Evolutionary conservation across 2,797 vertebrate species (phyloP).

Genomic region (Tapirus indicus): DNA sequence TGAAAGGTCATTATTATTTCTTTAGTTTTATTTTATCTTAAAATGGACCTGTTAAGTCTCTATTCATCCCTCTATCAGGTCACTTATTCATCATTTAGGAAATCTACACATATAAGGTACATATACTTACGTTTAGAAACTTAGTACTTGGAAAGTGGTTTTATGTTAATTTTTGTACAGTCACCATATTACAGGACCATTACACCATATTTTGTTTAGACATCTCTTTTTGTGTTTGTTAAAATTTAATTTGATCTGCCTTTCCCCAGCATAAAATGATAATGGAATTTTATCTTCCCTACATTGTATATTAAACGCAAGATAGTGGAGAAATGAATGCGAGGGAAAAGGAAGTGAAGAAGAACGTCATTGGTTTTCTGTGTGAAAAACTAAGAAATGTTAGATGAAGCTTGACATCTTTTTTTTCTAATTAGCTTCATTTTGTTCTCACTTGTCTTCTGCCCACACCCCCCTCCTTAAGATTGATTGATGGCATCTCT

Average conservation of each 20-base stretch:
- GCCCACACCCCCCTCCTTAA: not conserved
- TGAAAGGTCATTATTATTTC: not conserved
- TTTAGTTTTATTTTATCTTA: not conserved
- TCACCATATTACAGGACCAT: not conserved
- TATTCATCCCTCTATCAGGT: not conserved
- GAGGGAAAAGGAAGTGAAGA: slow-evolving; percentile 73
- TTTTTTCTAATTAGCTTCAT: not conserved
- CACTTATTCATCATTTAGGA: not conserved
- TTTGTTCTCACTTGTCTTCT: not conserved
- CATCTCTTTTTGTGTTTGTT: slow-evolving; percentile 72
- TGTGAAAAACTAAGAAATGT: slow-evolving; percentile 61
- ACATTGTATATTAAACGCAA: not conserved
- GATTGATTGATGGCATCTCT: not conserved
- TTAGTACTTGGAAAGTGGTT: not conserved
- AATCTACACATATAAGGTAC: not conserved
- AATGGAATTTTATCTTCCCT: slow-evolving; percentile 70
- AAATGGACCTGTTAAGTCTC: not conserved
- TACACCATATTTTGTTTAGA: not conserved
- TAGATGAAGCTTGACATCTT: not conserved
- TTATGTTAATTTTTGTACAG: not conserved
- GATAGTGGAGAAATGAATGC: slow-evolving; percentile 51
- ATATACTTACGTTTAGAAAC: not conserved
- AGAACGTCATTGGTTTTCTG: slow-evolving; percentile 71
- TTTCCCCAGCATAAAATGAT: slow-evolving; percentile 65
- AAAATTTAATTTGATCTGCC: slow-evolving; percentile 66